Conservation (phyloP, 2,797 vertebrate species). For the Xenentodon cancila region DNA sequence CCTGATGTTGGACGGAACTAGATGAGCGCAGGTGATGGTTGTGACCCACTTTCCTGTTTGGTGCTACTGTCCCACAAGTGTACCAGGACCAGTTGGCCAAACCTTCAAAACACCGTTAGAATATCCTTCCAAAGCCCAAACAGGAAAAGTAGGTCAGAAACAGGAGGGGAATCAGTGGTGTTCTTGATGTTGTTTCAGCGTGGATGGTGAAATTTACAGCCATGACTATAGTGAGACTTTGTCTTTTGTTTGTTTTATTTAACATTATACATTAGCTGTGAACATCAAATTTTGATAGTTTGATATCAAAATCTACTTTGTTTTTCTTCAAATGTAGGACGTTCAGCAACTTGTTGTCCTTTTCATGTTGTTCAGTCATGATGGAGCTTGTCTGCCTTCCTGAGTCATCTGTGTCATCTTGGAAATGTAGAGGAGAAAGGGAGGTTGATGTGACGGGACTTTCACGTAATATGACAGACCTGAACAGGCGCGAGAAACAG, state of each 20-base stretch:
- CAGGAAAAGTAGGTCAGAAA: conserved; percentile 16
- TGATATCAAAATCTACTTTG: too few relatives aligned
- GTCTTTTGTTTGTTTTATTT: not conserved
- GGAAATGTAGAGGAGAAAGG: too few relatives aligned
- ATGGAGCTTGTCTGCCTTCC: too few relatives aligned
- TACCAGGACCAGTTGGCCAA: conserved; percentile 18
- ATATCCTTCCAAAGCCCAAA: conserved; percentile 11
- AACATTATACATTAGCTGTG: not conserved
- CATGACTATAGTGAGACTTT: not conserved
- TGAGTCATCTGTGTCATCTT: too few relatives aligned
- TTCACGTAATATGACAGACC: too few relatives aligned
- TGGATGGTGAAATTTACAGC: not conserved
- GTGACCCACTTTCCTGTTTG: conserved; percentile 34
- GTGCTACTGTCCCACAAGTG: conserved; percentile 16
- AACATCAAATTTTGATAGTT: too few relatives aligned
- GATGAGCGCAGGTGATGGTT: conserved; percentile 6
- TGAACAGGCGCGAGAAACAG: too few relatives aligned
- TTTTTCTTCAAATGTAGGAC: too few relatives aligned
- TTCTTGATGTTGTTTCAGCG: not conserved
- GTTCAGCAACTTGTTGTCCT: too few relatives aligned
- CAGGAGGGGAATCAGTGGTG: not conserved
- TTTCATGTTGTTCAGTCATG: too few relatives aligned
- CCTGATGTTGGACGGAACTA: not conserved
- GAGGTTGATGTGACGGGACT: too few relatives aligned
- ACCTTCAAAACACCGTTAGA: conserved; percentile 34